phyloP scores from a whole-genome alignment of 2,888 invertebrate species.

The Scaptomyza tumidula region DNA sequence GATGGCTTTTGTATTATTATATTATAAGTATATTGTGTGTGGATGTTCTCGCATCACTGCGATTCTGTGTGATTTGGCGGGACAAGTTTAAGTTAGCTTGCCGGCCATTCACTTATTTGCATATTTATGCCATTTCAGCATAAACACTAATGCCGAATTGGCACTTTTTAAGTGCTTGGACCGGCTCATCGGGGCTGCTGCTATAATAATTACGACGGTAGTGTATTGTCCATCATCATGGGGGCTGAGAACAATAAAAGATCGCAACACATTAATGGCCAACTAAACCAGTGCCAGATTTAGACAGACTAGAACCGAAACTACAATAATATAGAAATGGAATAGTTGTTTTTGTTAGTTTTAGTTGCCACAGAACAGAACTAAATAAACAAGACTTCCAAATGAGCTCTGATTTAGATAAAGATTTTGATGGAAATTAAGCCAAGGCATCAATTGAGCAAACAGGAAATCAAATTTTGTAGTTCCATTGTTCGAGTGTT shows the following conservation, averaged over 20 bases:
- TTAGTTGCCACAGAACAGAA: conserved; percentile 17
- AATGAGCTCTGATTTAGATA: conserved; percentile 44
- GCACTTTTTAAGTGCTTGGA: conserved; percentile 77
- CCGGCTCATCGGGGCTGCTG: conserved; percentile 60
- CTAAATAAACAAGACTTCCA: conserved; percentile 36
- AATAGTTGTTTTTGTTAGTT: too few relatives aligned
- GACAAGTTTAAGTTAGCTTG: conserved; percentile 50
- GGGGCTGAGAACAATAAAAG: conserved; percentile 23
- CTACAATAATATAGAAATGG: conserved; percentile 4
- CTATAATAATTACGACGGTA: conserved; percentile 54
- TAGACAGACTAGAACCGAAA: conserved; percentile 4
- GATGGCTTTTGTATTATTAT: conserved; percentile 53
- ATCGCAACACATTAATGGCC: conserved; percentile 35
- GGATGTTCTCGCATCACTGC: not conserved
- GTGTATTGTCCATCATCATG: conserved; percentile 54
- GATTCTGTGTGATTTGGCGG: conserved; percentile 21
- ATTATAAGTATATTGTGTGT: conserved; percentile 4
- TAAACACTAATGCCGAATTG: conserved; percentile 74
- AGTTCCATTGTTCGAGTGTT: conserved; percentile 40
- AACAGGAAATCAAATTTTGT: conserved; percentile 66
- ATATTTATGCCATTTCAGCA: conserved; percentile 74
- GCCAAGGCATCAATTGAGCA: conserved; percentile 58
- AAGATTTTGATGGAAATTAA: conserved; percentile 48
- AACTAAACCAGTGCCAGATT: conserved; percentile 45
- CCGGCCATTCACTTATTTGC: conserved; percentile 82